These are phyloP conservation scores for Monochamus alternatus DNA, from an alignment of 2,888 invertebrate species.

Conservation along the genomic window DNA sequence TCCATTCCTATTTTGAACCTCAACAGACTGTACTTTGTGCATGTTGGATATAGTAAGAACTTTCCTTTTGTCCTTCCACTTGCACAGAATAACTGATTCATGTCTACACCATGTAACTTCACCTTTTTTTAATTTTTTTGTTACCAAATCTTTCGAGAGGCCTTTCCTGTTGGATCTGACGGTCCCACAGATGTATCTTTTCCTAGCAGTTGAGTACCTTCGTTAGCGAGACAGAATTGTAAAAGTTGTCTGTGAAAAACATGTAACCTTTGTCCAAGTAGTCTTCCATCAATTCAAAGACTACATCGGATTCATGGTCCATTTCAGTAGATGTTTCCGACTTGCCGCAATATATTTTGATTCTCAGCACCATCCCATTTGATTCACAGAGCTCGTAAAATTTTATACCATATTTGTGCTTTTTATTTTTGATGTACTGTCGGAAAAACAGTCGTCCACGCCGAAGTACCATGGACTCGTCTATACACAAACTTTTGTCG, in stretches of 20 bases:
- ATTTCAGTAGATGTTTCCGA: background rate
- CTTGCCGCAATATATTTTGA: too few relatives aligned
- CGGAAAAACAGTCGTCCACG: too few relatives aligned
- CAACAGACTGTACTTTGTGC: background rate
- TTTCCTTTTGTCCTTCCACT: constrained; percentile 38
- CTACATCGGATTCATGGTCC: background rate
- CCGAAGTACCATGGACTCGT: too few relatives aligned
- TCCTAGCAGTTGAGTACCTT: constrained; percentile 16
- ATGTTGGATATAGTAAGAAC: constrained; percentile 22
- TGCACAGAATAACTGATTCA: constrained; percentile 17
- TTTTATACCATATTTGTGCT: too few relatives aligned
- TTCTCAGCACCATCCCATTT: too few relatives aligned
- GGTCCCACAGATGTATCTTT: constrained; percentile 56
- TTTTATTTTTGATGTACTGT: too few relatives aligned
- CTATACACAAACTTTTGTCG: too few relatives aligned
- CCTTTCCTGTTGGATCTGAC: constrained; percentile 50
- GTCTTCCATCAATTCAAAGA: background rate
- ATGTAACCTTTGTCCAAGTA: background rate
- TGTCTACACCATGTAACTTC: constrained; percentile 34
- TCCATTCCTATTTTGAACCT: background rate
- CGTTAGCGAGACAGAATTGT: constrained; percentile 44
- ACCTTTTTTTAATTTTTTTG: constrained; percentile 39
- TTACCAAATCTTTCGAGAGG: constrained; percentile 47
- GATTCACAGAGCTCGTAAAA: too few relatives aligned
- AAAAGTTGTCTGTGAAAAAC: constrained; percentile 56